Evolutionary conservation across 1,140 invertebrate species (phyloP), one percentile per base, ranked within the genome.

Genomic region (Drosophila tristis): DNA sequence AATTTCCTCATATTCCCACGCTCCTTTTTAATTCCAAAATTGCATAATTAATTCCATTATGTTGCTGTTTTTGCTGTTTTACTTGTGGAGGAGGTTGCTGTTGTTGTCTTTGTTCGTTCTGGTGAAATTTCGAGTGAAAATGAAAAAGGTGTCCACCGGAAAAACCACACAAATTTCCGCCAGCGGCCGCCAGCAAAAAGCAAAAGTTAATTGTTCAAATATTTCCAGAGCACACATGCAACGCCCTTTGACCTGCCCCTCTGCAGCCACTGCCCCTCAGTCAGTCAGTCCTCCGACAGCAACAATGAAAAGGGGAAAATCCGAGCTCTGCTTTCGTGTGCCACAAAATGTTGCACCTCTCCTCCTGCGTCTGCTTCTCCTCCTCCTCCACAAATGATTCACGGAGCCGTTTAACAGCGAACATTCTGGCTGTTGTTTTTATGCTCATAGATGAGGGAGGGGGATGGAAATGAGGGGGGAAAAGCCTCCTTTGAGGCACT

Each of bases 141-240:
- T 20, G 13, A 68, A 68, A 66, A 76, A 63, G 62, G 50, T 75
- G 64, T 75, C 55, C 62, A 56, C 39, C 15, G 11, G 48, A 62
- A 80, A 80, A 75, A 61, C 47, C 76, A 39, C 65, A 64, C 76
- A 48, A 58, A 70, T 68, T 74, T 71, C 47, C 61, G 48, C 9
- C 44, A 26, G 44, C 31, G 60, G 25, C 39, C 54, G 51, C 26
- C 60, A 55, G 29, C 44, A 74, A 81, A 81, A 68, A 81, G 15
- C 62, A 67, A 25, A 77, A 74, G 62, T 74, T 77, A 81, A 77
- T 81, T 68, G 78, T 74, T 77, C 42, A 81, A 80, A 81, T 81
- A 68, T 68, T 81, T 74, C 54, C 74, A 55, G 74, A 47, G 50
- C 58, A 74, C 74, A 74, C 78, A 81, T 67, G 72, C 49, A 53